phyloP scores from a whole-genome alignment of 2,113 vertebrate species.

The Cephalopholis sonnerati region DNA sequence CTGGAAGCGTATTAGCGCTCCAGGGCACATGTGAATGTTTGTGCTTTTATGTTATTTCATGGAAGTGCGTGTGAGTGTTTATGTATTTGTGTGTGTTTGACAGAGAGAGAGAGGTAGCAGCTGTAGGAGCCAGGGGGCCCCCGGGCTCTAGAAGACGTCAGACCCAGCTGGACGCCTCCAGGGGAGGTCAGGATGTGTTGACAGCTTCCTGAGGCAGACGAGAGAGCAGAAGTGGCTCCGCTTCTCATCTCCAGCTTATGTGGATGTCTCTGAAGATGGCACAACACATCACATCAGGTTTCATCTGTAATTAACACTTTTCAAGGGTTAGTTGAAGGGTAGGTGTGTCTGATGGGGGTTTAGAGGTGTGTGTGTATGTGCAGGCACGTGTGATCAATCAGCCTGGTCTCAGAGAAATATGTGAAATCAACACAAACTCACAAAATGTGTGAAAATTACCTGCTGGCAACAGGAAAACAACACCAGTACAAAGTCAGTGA shows the following conservation, averaged over 20 bases:
- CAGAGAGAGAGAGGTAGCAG: constrained; percentile 60
- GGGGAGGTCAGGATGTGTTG: constrained; percentile 75
- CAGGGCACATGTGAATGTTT: constrained; percentile 17
- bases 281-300: constrained; percentile 52
- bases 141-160: constrained; percentile 63
- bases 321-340: constrained; percentile 55
- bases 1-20: constrained; percentile 9
- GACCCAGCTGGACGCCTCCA: constrained; percentile 75
- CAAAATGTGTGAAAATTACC: too few species aligned
- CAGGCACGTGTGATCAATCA: constrained; percentile 13
- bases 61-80: constrained; percentile 10
- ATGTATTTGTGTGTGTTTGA: constrained; percentile 46
- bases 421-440: too few species aligned
- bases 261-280: constrained; percentile 61
- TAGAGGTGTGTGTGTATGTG: constrained; percentile 19
- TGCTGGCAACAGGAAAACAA: too few species aligned
- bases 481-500: too few species aligned
- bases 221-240: constrained; percentile 60
- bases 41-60: constrained; percentile 32
- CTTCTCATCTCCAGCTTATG: constrained; percentile 49
- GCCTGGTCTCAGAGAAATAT: too few species aligned
- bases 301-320: constrained; percentile 70
- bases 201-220: constrained; percentile 67
- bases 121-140: constrained; percentile 57
- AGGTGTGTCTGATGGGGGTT: constrained; percentile 34